Base-by-base conservation (phyloP, 2,797 vertebrate genomes). In the Orientallactaga sibirica region DNA sequence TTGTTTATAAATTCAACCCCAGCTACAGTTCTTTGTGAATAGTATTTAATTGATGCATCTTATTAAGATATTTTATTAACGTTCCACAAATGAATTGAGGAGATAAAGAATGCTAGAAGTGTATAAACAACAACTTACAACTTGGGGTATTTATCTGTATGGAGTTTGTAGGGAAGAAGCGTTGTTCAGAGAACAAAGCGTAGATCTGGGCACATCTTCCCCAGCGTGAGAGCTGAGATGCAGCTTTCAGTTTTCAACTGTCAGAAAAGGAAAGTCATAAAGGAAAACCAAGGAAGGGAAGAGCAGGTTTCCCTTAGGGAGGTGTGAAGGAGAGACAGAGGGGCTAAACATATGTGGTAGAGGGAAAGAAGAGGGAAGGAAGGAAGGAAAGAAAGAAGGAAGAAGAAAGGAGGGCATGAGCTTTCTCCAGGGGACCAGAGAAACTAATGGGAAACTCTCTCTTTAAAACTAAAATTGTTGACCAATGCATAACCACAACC, bases 111-210 rank as follows among this genome's bases (percentile, higher is more conserved):
- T 48, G 25, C 25, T 43, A 19, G 18, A 41, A 71, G 7, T 19
- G 71, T 87, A 84, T 94, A 77, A 87, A 87, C 20, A 79, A 67
- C 6, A 84, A 80, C 37, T n/a, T 68, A 73, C 77, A 37, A 92
- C 80, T 82, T 80, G 27, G 41, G 55, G 12, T 27, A 43, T 94
- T 86, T 19, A 82, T 52, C 67, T 85, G 4, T 41, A 7, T 78
- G 11, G 52, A 70, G 27, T 75, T 82, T 73, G 61, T 0, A 20
- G 55, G 58, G 14, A 82, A 80, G 19, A 76, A 27, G 16, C 24
- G 18, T 7, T 68, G 64, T 48, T 79, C 18, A 58, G n/a, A 52
- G 37, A 90, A 43, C 9, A 58, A 37, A 37, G 77, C 14, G 33
- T 29, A 80, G 25, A 70, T 4, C 22, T 3, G 41, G 15, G 61